These are phyloP conservation scores for Limnephilus marmoratus DNA, from an alignment of 2,888 invertebrate species.

Conservation along the genomic window DNA sequence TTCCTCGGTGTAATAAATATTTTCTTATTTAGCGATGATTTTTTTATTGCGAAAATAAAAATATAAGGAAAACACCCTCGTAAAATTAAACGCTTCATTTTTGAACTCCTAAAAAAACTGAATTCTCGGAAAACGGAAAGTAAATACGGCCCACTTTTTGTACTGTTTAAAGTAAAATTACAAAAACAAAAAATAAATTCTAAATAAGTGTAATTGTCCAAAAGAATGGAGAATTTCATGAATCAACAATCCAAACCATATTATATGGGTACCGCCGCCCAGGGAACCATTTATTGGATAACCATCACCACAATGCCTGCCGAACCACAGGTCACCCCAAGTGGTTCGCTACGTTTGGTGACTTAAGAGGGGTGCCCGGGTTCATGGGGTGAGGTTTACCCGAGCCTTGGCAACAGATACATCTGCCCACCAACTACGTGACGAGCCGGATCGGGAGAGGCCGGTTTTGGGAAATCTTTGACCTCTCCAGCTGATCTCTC, in stretches of 20 bases:
- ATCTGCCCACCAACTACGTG: too few species aligned
- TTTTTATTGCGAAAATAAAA: slow-evolving; percentile 8
- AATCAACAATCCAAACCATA: too few species aligned
- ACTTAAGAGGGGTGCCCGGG: too few species aligned
- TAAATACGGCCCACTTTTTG: background rate
- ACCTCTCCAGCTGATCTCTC: too few species aligned
- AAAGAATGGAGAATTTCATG: background rate
- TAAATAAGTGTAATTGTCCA: background rate
- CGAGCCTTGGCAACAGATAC: too few species aligned
- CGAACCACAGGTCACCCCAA: too few species aligned
- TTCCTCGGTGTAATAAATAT: background rate
- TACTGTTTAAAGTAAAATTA: background rate
- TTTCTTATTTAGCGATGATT: slow-evolving; percentile 33
- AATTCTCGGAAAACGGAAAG: background rate
- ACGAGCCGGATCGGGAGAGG: too few species aligned
- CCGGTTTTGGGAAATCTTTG: too few species aligned
- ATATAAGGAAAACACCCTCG: background rate
- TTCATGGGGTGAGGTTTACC: too few species aligned
- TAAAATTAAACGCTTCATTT: background rate
- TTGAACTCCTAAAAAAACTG: background rate
- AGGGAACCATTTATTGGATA: too few species aligned
- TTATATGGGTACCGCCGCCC: background rate
- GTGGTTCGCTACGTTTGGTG: too few species aligned
- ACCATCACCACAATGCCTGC: too few species aligned
- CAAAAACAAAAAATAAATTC: background rate